Base-by-base conservation (phyloP, 2,113 vertebrate genomes). In the Neomonachus schauinslandi region DNA sequence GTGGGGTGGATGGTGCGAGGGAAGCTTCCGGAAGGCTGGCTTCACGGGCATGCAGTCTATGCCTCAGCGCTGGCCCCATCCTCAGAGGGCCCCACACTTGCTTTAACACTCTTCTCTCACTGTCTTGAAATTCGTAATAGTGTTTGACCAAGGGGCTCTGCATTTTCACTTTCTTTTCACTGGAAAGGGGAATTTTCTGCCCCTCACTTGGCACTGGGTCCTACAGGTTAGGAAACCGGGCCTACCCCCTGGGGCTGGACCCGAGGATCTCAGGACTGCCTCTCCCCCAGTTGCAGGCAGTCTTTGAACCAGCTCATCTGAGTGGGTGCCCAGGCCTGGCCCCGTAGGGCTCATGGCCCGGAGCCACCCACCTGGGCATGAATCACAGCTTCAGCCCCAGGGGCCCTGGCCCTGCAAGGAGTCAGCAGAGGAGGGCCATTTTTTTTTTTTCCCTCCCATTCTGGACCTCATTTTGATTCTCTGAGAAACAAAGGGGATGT, bases 391-490 rank as follows among this genome's bases (percentile, higher is more conserved):
- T 72, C 22, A 57, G 19, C 55, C 39, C 10, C 0, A n/a, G 26
- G 22, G 5, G 10, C 10, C 36, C 46, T 33, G 61, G 28, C 28
- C 46, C 46, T 82, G 36, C 10, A 36, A 36, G 42, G 63, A 80
- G 31, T 28, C 16, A 42, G 10, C 10, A 16, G 21, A 93, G 92
- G 81, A 89, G 57, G 36, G 15, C 8, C 67, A n/a, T 13, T 55
- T 65, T 33, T 14, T 61, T 31, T 31, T 33, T 7, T 3, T 0
- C 13, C 13, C 63, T 19, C 33, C 1, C 72, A 33, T 85, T 90
- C 65, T 90, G 72, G 72, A 67, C n/a, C 55, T 86, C 24, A 5
- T 21, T 59, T 92, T 76, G 69, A 82, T 69, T 92, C 28, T 92
- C 65, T 87, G 39, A 87, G 67, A 95, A 93, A 26, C 31, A 51